phyloP scores from a whole-genome alignment of 2,888 invertebrate genomes.

The Loripinus fragilis region DNA sequence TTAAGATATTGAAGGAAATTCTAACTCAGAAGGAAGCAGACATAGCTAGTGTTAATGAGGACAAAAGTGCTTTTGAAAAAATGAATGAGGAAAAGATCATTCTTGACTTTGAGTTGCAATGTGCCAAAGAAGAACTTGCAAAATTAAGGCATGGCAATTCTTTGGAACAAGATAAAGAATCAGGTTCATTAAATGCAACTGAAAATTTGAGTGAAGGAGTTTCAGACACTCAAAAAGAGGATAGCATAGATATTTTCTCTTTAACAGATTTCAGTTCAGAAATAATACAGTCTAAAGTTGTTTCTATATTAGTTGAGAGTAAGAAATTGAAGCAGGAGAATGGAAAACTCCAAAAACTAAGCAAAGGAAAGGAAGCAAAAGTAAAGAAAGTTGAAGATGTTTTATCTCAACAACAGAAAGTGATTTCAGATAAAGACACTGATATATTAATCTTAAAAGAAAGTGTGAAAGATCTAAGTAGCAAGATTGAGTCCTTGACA shows the following conservation, averaged over 20 bases:
- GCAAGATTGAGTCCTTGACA: slow-evolving; percentile 44
- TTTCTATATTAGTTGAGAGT: slow-evolving; percentile 42
- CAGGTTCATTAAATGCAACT: background rate
- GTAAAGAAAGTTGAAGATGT: slow-evolving; percentile 65
- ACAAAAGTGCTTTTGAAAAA: slow-evolving; percentile 38
- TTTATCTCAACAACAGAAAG: slow-evolving; percentile 58
- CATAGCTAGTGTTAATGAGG: slow-evolving; percentile 45
- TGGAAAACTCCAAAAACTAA: slow-evolving; percentile 57
- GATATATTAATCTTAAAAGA: slow-evolving; percentile 66
- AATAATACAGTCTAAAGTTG: background rate
- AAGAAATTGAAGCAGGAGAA: slow-evolving; percentile 55
- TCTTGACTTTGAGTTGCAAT: slow-evolving; percentile 60
- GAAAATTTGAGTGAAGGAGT: background rate
- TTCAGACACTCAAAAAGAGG: background rate
- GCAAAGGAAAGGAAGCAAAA: slow-evolving; percentile 65
- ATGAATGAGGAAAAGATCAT: slow-evolving; percentile 58
- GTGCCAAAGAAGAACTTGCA: slow-evolving; percentile 54
- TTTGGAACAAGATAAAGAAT: slow-evolving; percentile 24
- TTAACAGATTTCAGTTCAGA: background rate
- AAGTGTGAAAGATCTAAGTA: slow-evolving; percentile 47
- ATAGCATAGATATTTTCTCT: background rate
- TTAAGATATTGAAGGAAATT: slow-evolving; percentile 38
- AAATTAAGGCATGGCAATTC: slow-evolving; percentile 31
- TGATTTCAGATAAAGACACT: slow-evolving; percentile 61
- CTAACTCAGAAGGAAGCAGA: slow-evolving; percentile 52